These are phyloP conservation scores for Mormyrops boulengeri DNA, from an alignment of 2,797 vertebrate genomes.

Conservation along the genomic window DNA sequence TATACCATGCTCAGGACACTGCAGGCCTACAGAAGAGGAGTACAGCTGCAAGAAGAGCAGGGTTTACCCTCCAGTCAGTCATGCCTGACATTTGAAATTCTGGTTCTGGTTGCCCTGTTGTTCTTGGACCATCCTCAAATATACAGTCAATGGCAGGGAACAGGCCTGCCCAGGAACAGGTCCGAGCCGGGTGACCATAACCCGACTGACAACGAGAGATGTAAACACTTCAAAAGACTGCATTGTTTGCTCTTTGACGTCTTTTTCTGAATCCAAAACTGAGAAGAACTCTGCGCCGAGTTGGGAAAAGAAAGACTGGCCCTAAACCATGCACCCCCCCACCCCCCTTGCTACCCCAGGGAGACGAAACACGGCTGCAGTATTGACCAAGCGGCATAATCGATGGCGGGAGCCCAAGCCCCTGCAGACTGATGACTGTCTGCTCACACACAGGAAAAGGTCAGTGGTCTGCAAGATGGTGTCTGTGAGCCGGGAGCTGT, in stretches of 20 bases:
- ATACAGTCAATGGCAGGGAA: neutral
- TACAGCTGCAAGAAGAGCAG: neutral
- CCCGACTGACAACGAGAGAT: neutral
- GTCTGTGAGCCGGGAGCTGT: neutral
- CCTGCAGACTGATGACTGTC: conserved; percentile 9
- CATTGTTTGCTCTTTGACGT: neutral
- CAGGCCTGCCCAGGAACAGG: neutral
- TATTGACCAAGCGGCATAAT: conserved; percentile 5
- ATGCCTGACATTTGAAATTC: neutral
- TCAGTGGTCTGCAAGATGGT: conserved; percentile 1
- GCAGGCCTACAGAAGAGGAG: neutral
- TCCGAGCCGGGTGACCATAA: neutral
- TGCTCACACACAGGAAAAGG: conserved; percentile 13
- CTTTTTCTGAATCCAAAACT: neutral
- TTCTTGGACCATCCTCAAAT: neutral
- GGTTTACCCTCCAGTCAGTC: neutral
- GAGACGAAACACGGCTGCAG: neutral
- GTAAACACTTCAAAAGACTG: neutral
- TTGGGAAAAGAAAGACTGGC: neutral
- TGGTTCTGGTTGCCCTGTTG: neutral
- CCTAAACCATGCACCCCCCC: neutral
- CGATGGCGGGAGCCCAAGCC: neutral
- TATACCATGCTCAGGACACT: neutral
- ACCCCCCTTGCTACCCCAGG: neutral
- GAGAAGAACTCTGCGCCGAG: neutral